Conservation (phyloP, 2,888 invertebrate species). For the Catotricha subobsoleta region DNA sequence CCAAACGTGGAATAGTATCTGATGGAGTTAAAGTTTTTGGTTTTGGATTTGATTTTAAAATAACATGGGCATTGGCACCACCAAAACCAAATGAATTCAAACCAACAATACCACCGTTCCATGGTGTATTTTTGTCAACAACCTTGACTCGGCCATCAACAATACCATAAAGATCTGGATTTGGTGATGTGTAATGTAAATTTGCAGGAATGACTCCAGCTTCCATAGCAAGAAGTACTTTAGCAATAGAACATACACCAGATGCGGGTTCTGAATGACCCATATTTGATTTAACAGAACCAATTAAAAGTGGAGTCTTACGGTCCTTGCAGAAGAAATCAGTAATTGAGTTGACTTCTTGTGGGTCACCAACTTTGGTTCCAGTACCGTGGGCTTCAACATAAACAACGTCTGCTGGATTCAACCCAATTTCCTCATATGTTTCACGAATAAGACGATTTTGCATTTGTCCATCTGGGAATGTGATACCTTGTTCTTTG, state of each 20-base stretch:
- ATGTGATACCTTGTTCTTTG: conserved; percentile 82
- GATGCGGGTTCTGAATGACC: conserved; percentile 93
- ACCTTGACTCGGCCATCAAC: conserved; percentile 80
- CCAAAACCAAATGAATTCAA: conserved; percentile 98
- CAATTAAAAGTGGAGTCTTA: conserved; percentile 64
- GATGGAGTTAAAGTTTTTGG: conserved; percentile 39
- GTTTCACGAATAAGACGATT: conserved; percentile 67
- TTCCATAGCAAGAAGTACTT: conserved; percentile 87
- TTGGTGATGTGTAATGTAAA: conserved; percentile 73
- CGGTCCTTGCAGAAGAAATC: conserved; percentile 78
- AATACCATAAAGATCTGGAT: conserved; percentile 81
- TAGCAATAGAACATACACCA: conserved; percentile 78
- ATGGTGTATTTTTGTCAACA: conserved; percentile 61
- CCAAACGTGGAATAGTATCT: conserved; percentile 44
- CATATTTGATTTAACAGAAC: conserved; percentile 97
- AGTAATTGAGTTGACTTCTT: conserved; percentile 89
- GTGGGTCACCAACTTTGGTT: conserved; percentile 96
- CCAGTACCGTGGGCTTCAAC: conserved; percentile 98
- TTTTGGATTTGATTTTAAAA: conserved; percentile 63
- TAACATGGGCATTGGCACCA: conserved; percentile 86
- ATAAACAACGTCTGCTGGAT: conserved; percentile 69
- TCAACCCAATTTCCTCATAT: conserved; percentile 64
- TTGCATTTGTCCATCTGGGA: conserved; percentile 65
- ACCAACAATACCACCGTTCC: conserved; percentile 82
- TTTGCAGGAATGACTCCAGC: conserved; percentile 75